Conservation (phyloP, 2,888 invertebrate genomes). For the Zaprionus lineosus region DNA sequence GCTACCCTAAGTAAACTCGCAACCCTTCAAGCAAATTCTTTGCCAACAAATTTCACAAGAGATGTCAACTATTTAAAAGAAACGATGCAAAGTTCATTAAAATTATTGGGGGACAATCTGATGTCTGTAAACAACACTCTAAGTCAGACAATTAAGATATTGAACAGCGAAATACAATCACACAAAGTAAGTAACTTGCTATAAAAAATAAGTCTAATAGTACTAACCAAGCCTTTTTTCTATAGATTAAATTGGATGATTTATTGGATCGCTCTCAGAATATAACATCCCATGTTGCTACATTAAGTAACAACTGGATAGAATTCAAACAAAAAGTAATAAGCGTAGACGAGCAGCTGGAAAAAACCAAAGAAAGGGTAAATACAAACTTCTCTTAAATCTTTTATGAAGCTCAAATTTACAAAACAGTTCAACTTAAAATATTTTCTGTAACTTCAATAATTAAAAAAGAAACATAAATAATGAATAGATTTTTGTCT, state of each 20-base stretch:
- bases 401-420: too few relatives aligned
- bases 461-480: background rate
- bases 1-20: constrained; percentile 64
- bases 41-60: constrained; percentile 63
- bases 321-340: constrained; percentile 76
- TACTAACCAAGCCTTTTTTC: too few relatives aligned
- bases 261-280: constrained; percentile 79
- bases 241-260: constrained; percentile 77
- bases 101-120: constrained; percentile 68
- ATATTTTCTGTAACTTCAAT: background rate
- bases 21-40: constrained; percentile 42
- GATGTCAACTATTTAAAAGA: constrained; percentile 61
- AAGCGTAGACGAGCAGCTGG: constrained; percentile 65
- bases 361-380: constrained; percentile 76
- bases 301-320: constrained; percentile 80
- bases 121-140: constrained; percentile 78
- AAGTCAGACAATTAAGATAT: constrained; percentile 74
- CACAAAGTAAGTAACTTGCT: constrained; percentile 69
- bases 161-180: constrained; percentile 70
- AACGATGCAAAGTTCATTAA: constrained; percentile 62
- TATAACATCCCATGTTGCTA: constrained; percentile 80
- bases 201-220: too few relatives aligned
- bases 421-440: background rate
- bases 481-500: background rate
- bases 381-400: background rate